Percentiles rank a stretch among this genome's conserved stretches.
phyloP scores from a whole-genome alignment of 2,113 vertebrate species.

The Formicarius rufipectus region DNA sequence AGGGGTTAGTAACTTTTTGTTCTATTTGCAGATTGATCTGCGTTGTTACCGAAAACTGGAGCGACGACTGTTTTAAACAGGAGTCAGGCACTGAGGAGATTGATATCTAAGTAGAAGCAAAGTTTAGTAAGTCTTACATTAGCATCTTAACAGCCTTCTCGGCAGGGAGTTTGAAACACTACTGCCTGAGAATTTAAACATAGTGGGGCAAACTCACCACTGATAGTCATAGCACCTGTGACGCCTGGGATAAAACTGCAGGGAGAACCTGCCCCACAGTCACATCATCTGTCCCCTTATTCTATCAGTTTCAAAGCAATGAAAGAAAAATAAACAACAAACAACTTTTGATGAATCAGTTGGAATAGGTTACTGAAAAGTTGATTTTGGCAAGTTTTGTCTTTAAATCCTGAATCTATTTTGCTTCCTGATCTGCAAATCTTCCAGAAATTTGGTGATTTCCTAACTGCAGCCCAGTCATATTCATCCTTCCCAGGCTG shows the following conservation, averaged over 20 bases:
- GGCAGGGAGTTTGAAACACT: neutral
- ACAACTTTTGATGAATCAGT: neutral
- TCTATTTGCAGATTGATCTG: neutral
- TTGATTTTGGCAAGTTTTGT: neutral
- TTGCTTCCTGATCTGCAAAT: neutral
- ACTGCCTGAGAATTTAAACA: neutral
- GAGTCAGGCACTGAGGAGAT: neutral
- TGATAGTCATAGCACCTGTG: neutral
- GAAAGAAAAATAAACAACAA: neutral
- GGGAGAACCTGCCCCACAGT: neutral
- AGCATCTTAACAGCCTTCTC: neutral
- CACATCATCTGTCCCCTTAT: neutral
- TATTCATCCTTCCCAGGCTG: neutral
- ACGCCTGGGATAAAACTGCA: neutral
- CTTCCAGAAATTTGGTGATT: neutral
- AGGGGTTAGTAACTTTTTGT: neutral
- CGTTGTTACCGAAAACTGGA: accelerated
- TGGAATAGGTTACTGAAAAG: neutral
- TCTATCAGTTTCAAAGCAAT: neutral
- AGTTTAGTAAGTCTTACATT: neutral
- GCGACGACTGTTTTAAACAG: accelerated
- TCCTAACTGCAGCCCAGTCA: neutral
- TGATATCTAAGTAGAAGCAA: neutral
- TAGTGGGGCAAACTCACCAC: accelerated
- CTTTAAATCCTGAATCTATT: neutral